Evolutionary conservation across 2,888 invertebrate genomes (phyloP).

Genomic region (Platycheirus rosarum): DNA sequence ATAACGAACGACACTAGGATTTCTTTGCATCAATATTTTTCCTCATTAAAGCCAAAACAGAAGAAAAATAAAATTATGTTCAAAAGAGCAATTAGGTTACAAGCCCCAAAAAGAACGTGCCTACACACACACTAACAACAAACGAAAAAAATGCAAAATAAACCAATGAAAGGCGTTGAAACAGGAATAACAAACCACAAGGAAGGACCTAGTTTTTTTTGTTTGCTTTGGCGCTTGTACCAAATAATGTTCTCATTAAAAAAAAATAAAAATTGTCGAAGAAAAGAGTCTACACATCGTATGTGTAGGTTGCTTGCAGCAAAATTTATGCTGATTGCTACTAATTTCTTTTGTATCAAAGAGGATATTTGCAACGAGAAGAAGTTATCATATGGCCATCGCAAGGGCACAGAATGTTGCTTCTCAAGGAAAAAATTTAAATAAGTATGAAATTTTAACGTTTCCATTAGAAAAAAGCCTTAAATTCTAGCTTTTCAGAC

Average conservation of each 20-base stretch:
- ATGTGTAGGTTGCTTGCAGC: constrained; percentile 27
- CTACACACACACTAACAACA: constrained; percentile 10
- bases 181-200: constrained; percentile 60
- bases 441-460: constrained; percentile 20
- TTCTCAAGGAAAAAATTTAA: no score
- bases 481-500: constrained; percentile 40
- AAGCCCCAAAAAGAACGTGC: constrained; percentile 57
- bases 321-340: constrained; percentile 68
- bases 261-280: constrained; percentile 32
- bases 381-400: constrained; percentile 39
- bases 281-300: constrained; percentile 18
- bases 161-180: constrained; percentile 52
- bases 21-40: constrained; percentile 61
- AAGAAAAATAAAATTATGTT: constrained; percentile 19
- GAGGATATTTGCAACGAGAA: constrained; percentile 29
- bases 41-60: constrained; percentile 48
- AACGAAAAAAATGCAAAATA: constrained; percentile 9
- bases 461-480: constrained; percentile 8
- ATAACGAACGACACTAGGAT: constrained; percentile 19
- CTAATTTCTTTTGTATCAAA: constrained; percentile 53
- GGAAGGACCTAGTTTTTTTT: constrained; percentile 49
- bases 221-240: constrained; percentile 64
- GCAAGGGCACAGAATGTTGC: constrained; percentile 31
- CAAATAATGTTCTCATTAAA: constrained; percentile 67
- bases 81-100: constrained; percentile 67